These are phyloP conservation scores for Spea multiplicata DNA, from an alignment of 2,113 vertebrate genomes.

Conservation along the genomic window DNA sequence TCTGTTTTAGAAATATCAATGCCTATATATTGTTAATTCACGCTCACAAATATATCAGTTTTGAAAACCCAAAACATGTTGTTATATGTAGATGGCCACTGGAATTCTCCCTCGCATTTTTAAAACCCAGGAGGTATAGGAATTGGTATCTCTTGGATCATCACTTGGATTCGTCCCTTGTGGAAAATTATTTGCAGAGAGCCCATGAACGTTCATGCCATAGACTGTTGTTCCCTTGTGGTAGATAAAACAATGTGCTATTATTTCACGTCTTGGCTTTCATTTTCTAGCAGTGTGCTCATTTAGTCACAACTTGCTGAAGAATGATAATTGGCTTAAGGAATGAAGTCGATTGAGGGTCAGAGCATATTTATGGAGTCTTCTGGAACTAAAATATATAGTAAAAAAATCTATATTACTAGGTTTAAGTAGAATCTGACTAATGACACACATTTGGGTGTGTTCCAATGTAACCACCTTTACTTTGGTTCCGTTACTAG, in stretches of 20 bases:
- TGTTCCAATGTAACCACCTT: slow-evolving; percentile 53
- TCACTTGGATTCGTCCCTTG: too few species aligned
- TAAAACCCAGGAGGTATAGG: too few species aligned
- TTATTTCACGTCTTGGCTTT: background rate
- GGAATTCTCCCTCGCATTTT: too few species aligned
- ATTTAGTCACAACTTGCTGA: background rate
- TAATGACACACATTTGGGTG: slow-evolving; percentile 52
- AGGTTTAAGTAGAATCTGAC: background rate
- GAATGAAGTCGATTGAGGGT: background rate
- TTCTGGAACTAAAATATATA: background rate
- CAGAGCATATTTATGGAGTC: background rate
- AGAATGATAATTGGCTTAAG: slow-evolving; percentile 3
- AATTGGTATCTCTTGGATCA: too few species aligned
- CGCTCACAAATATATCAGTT: too few species aligned
- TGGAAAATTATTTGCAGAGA: too few species aligned
- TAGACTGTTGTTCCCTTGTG: background rate
- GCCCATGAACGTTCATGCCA: background rate
- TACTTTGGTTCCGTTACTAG: slow-evolving; percentile 45
- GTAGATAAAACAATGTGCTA: background rate
- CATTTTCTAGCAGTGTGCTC: background rate
- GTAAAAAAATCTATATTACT: background rate
- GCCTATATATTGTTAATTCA: too few species aligned
- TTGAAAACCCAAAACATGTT: too few species aligned
- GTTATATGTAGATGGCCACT: too few species aligned
- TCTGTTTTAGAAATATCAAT: too few species aligned